Evolutionary conservation across 2,113 vertebrate species (phyloP), one percentile per base, ranked within the genome.

Genomic region (Leptodactylus fuscus): DNA sequence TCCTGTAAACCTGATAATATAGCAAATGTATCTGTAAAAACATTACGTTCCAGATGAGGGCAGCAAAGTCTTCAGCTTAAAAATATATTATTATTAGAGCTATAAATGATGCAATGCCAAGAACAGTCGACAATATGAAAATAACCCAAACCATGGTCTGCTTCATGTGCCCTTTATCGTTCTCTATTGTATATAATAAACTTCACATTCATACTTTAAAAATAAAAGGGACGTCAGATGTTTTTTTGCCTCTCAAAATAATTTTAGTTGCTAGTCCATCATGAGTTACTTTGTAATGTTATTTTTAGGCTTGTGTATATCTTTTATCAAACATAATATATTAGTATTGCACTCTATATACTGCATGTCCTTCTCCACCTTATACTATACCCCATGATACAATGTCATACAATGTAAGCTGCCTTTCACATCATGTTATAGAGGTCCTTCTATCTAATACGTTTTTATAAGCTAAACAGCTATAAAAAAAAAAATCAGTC

Each of bases 1-100:
- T n/a, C n/a, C n/a, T 74, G 71, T 48, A 16, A 76, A 34, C 1
- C 8, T 51, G 29, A 9, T 51, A 10, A 20, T 29, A 76, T 29
- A 48, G 5, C n/a, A 16, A 51, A 2, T 77, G 10, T 29, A 62
- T 62, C 24, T 77, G 75, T 77, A 77, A 53, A 55, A 77, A 77
- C 48, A n/a, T 51, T 29, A 53, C 7, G 55, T 77, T 29, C 75
- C 75, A 53, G 75, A 53, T 55, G 75, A 77, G 48, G 75, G 75
- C 75, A 77, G 75, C 75, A 77, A 77, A 77, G 74, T 4, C 48
- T 76, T 76, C 74, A 51, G 18, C 75, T 77, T 77, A 22, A 22
- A 9, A n/a, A 55, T 55, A 29, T 46, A 0, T 16, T 32, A 75
- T 24, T 38, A 29, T 1, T 70, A 69, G 7, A 71, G 36, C 22